These are phyloP conservation scores for Phyllopteryx taeniolatus DNA, from an alignment of 2,113 vertebrate genomes.

Conservation along the genomic window DNA sequence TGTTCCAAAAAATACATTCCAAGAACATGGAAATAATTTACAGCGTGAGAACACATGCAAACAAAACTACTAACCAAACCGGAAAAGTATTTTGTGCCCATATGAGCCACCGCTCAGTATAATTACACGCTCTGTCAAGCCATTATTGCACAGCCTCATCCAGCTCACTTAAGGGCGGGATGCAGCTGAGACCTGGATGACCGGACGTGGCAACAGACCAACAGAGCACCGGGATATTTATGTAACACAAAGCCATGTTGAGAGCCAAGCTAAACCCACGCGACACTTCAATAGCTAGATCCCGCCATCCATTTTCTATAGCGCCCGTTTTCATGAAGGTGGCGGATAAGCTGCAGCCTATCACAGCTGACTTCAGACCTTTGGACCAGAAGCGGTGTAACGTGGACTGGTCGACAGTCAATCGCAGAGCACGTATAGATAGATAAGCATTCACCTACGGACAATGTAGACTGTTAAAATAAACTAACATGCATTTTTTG, in stretches of 20 bases:
- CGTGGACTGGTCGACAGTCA: too few species aligned
- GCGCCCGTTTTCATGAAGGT: too few species aligned
- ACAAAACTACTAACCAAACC: conserved; percentile 23
- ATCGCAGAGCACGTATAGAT: too few species aligned
- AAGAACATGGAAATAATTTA: not conserved
- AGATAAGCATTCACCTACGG: too few species aligned
- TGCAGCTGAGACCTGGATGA: not conserved
- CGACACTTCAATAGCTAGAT: not conserved
- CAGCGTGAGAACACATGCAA: conserved; percentile 12
- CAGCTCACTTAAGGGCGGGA: conserved; percentile 41
- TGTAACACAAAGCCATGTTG: not conserved
- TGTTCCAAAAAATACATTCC: not conserved
- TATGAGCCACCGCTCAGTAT: conserved; percentile 32
- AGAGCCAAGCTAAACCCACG: not conserved
- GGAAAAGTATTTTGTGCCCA: conserved; percentile 20
- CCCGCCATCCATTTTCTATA: not conserved
- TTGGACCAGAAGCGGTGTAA: too few species aligned
- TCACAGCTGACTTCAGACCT: too few species aligned
- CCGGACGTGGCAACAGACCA: not conserved
- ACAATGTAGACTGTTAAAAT: too few species aligned
- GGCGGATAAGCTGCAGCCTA: too few species aligned
- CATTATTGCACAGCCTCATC: conserved; percentile 32
- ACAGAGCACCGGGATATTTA: not conserved
- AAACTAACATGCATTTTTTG: too few species aligned
- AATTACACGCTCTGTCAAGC: conserved; percentile 45